Base-by-base conservation (phyloP, 2,113 vertebrate species). In the Fregetta grallaria region DNA sequence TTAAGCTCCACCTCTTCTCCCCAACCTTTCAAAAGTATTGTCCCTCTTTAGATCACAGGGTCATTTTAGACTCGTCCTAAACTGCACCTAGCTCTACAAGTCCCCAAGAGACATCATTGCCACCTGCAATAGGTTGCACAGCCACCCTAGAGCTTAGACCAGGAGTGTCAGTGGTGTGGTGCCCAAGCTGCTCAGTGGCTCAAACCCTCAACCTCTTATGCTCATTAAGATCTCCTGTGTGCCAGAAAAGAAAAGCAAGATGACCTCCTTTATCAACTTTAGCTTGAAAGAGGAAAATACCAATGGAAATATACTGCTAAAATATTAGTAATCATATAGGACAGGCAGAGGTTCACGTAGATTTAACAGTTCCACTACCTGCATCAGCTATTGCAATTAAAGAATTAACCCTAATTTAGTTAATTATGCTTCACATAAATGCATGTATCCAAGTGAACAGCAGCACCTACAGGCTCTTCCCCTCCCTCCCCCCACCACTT, bases 81-180 rank as follows among this genome's bases (percentile, higher is more conserved):
- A 32, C 3, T 22, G 12, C 61, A n/a, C 1, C 2, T 20, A 56
- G 19, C 42, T 68, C 42, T 78, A 2, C 56, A 62, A 59, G 13
- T 25, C 32, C 29, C 36, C 23, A 13, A 5, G 23, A n/a, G 26
- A 38, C 26, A n/a, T 3, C 29, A 5, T 1, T 62, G 47, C 34
- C 8, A 29, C 20, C 25, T 40, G 26, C 26, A 88, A 10, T 2
- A 42, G 6, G 20, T n/a, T 71, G 23, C 27, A 53, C 26, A 52
- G 36, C 13, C 40, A 38, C 15, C 14, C 9, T 32, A 52, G 32
- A 56, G 7, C 53, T 52, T 4, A 0, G 7, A 32, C 5, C 49
- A 36, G 15, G 9, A 68, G 13, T 9, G 9, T 6, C 42, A n/a
- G 44, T 3, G 13, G 13, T 15, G 3, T 4, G 3, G 11, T 13